phyloP scores from a whole-genome alignment of 2,888 invertebrate species.

The Coleophora deauratella region DNA sequence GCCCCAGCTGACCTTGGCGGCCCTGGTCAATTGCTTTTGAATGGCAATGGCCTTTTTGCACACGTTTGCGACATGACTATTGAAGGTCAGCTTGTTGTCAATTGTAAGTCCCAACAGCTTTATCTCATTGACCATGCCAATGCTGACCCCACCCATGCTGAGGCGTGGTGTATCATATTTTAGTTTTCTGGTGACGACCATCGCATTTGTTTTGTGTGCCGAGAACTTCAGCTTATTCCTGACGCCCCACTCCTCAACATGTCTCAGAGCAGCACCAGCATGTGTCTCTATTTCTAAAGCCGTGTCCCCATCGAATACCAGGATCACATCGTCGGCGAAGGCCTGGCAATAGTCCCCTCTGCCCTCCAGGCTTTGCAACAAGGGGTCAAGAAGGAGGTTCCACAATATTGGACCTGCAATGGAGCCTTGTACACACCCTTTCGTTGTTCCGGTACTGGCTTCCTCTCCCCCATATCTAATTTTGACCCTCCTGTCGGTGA shows the following conservation, averaged over 20 bases:
- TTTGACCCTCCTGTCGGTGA: neutral
- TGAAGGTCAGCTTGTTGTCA: slow-evolving; percentile 10
- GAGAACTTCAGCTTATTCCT: slow-evolving; percentile 11
- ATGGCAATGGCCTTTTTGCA: slow-evolving; percentile 8
- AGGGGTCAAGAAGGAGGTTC: slow-evolving; percentile 12
- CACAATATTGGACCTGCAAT: slow-evolving; percentile 13
- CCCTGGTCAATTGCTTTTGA: slow-evolving; percentile 5
- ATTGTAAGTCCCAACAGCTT: slow-evolving; percentile 12
- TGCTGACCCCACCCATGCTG: slow-evolving; percentile 9
- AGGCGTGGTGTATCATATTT: slow-evolving; percentile 11
- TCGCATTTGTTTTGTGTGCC: slow-evolving; percentile 9
- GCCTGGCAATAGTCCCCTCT: slow-evolving; percentile 8
- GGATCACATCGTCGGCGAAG: slow-evolving; percentile 10
- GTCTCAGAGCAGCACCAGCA: slow-evolving; percentile 6
- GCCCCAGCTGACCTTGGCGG: slow-evolving; percentile 7
- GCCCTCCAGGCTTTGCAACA: slow-evolving; percentile 1
- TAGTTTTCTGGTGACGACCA: slow-evolving; percentile 7
- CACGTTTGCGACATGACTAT: slow-evolving; percentile 2
- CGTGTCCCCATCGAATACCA: slow-evolving; percentile 7
- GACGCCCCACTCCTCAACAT: slow-evolving; percentile 12
- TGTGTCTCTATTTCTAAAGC: slow-evolving; percentile 5
- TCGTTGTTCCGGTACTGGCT: neutral
- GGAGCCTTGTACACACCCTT: slow-evolving; percentile 14
- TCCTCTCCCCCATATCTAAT: neutral
- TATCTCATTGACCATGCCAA: slow-evolving; percentile 4